Base-by-base conservation (phyloP, 2,888 invertebrate genomes). In the Callosobruchus maculatus region DNA sequence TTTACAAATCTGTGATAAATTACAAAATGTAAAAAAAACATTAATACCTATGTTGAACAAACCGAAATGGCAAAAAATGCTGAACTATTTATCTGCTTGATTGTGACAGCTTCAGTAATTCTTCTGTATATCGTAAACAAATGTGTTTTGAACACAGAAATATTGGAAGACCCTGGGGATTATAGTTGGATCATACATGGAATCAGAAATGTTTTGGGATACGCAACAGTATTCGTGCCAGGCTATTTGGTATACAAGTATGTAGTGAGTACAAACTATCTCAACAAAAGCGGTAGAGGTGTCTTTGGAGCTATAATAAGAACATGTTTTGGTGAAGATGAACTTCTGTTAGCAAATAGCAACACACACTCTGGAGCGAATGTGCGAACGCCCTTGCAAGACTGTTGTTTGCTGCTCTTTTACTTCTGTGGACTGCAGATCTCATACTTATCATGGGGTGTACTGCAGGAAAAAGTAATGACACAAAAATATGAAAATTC, bases 391-490 rank as follows among this genome's bases (percentile, higher is more conserved):
- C 86, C 89, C 78, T 85, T 89, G 21, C 90, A 91, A 84, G 91
- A 93, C 82, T 89, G 90, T 0, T 79, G 91, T 26, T 85, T 92
- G 70, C 87, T 96, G 2, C 71, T 90, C 0, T 93, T 95, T 86
- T 98, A 97, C 86, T 96, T 97, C 85, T 87, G 91, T 13, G 98
- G 98, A 0, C 90, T 99, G 13, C 97, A 97, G 91, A 89, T 92
- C 4, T 94, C 97, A 67, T 98, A 98, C 85, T 89, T 98, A 26
- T 94, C 96, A 74, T 99, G 98, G 98, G 99, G 99, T 5, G 90
- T 98, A 76, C 89, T 99, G 76, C 99, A 99, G 87, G 99, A 99
- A 88, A 96, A 98, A 88, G 96, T 99, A 74, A 99, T 99, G 97
- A 99, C 99, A 0, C 92, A 93, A 79, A 81, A 86, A 81, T 96